Evolutionary conservation across 2,797 vertebrate genomes (phyloP).

Genomic region (Aldrovandia affinis): DNA sequence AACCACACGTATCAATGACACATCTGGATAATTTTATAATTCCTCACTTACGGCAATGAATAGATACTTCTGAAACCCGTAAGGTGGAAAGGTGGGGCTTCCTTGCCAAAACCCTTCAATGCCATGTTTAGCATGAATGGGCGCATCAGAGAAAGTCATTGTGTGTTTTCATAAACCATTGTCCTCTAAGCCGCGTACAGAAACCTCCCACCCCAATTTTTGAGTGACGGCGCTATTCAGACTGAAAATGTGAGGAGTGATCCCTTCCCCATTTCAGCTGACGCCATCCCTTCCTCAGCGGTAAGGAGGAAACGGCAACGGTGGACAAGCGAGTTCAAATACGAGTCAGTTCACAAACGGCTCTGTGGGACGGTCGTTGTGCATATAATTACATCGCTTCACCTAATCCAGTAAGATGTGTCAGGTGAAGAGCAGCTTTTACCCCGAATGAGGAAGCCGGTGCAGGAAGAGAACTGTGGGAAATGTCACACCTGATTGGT

Average conservation of each 20-base stretch:
- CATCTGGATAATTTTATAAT: neutral
- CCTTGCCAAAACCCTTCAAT: slow-evolving; percentile 2
- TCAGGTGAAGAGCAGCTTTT: neutral
- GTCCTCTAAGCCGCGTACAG: slow-evolving; percentile 3
- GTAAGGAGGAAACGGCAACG: neutral
- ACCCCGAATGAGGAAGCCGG: neutral
- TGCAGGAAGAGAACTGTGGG: neutral
- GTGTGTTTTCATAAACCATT: slow-evolving; percentile 20
- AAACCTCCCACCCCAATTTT: neutral
- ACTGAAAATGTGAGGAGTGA: slow-evolving; percentile 14
- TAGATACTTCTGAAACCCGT: neutral
- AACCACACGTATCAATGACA: neutral
- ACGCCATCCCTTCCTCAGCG: neutral
- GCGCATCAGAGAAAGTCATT: neutral
- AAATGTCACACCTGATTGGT: neutral
- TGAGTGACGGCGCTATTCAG: slow-evolving; percentile 19
- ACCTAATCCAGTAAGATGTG: neutral
- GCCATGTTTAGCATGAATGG: slow-evolving; percentile 4
- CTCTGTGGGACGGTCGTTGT: neutral
- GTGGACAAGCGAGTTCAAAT: slow-evolving; percentile 19
- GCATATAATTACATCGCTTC: neutral
- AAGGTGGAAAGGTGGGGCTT: neutral
- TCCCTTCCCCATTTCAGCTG: neutral
- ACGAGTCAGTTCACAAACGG: slow-evolving; percentile 2
- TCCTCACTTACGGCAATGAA: neutral